phyloP scores from a whole-genome alignment of 2,113 vertebrate species.

The Xyliphius kryptos region DNA sequence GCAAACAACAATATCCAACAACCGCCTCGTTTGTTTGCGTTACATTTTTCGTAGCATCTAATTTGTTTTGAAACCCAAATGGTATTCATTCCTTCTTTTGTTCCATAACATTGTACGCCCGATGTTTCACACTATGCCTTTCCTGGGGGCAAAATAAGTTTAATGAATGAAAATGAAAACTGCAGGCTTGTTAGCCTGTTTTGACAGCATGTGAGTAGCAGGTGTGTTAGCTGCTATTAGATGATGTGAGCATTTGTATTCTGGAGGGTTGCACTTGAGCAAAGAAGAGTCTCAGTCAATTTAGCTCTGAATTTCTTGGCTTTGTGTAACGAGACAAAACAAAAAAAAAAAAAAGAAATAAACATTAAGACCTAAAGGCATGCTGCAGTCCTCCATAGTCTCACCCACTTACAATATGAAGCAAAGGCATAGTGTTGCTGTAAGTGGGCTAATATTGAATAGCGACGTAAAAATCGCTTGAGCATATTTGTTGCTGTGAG shows the following conservation, averaged over 20 bases:
- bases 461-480: too few relatives aligned
- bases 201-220: constrained; percentile 55
- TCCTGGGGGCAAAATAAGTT: constrained; percentile 39
- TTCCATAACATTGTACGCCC: constrained; percentile 9
- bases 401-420: constrained; percentile 2
- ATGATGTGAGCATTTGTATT: constrained; percentile 53
- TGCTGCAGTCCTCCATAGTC: constrained; percentile 6
- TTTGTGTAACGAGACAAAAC: constrained; percentile 53
- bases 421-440: constrained; percentile 8
- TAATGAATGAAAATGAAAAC: constrained; percentile 38
- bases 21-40: neutral
- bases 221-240: constrained; percentile 52
- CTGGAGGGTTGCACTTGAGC: constrained; percentile 51
- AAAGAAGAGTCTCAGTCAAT: constrained; percentile 55
- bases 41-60: neutral
- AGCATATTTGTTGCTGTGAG: too few relatives aligned
- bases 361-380: too few relatives aligned
- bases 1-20: neutral
- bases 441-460: neutral
- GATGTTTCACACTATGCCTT: constrained; percentile 3
- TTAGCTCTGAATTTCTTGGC: constrained; percentile 52
- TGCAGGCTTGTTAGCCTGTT: constrained; percentile 52
- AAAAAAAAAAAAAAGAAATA: too few relatives aligned
- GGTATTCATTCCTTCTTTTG: neutral
- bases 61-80: neutral